Evolutionary conservation across 2,113 vertebrate species (phyloP), one percentile per base, ranked within the genome.

Genomic region (Dasyornis broadbenti): DNA sequence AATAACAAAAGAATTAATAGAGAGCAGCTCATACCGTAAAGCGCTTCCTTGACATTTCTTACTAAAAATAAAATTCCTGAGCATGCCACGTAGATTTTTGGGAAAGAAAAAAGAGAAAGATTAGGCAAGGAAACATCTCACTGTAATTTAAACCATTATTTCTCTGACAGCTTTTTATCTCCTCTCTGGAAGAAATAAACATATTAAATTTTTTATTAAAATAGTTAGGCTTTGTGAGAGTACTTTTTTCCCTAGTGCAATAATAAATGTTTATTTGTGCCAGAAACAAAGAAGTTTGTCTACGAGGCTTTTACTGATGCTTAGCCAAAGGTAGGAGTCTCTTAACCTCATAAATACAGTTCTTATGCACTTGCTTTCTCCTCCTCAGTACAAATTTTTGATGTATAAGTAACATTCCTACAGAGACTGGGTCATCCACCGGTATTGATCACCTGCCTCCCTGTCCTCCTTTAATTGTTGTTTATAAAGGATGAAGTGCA

Each of bases 191-290:
- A 96, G 96, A 97, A 97, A 96, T 95, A 97, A 97, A 84, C 69
- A 89, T 65, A 92, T 95, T 97, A 92, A 92, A 72, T 69, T 94
- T 97, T 96, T 95, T 94, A 97, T 96, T 97, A 96, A 98, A 97
- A 96, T 93, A 94, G 81, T 94, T 94, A 93, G 70, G 93, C 78
- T 94, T 95, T 82, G 65, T 80, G 84, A 96, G 94, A 94, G 63
- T 64, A 71, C 75, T 96, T 96, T 75, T 83, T 54, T 47, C 45
- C 77, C 57, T 94, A 81, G 72, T 86, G 75, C 76, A 91, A 90
- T 94, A 91, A 94, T 96, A 96, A 97, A 96, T 94, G 94, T 97
- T 97, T 97, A 91, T 96, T 97, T 97, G 71, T 94, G 60, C 83
- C 65, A 95, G 90, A 97, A 97, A 95, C 91, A 96, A 95, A 92